Conservation (phyloP, 92 coral and sea anemone genomes). For the Porites evermanni region DNA sequence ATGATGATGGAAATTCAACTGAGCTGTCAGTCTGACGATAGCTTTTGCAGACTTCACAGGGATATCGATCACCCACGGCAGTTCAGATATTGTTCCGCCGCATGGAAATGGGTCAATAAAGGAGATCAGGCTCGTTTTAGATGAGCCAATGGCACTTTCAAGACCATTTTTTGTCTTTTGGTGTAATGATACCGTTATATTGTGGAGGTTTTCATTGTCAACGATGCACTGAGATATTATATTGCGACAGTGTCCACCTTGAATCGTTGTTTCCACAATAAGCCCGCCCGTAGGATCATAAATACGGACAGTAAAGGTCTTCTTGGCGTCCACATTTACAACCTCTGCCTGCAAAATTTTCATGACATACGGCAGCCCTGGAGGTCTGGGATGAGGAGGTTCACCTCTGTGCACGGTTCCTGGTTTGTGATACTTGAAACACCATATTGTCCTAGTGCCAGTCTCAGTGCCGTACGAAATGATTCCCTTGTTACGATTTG, state of each 20-base stretch:
- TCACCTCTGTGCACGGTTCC: constrained; percentile 70
- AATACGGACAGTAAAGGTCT: constrained; percentile 35
- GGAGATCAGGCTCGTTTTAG: constrained; percentile 7
- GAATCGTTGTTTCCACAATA: not conserved
- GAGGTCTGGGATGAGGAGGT: constrained; percentile 42
- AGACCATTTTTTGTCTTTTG: constrained; percentile 35
- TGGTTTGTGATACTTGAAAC: constrained; percentile 22
- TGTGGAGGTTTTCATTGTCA: constrained; percentile 15
- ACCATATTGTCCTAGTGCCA: constrained; percentile 46
- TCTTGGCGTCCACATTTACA: constrained; percentile 19
- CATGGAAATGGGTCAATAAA: constrained; percentile 22
- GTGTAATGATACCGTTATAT: constrained; percentile 9
- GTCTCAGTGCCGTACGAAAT: constrained; percentile 31
- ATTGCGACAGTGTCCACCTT: constrained; percentile 30
- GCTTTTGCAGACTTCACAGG: constrained; percentile 5
- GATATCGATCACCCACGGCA: constrained; percentile 41
- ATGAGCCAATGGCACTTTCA: constrained; percentile 4
- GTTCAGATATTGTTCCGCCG: constrained; percentile 30
- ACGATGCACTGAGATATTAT: not conserved
- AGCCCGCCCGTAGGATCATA: not conserved
- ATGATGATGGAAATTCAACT: constrained; percentile 2
- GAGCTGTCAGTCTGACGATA: constrained; percentile 6
- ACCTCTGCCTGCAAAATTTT: constrained; percentile 27
- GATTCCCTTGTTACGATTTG: constrained; percentile 30
- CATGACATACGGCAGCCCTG: constrained; percentile 5